These are phyloP conservation scores for Carterocephalus palaemon DNA, from an alignment of 2,888 invertebrate species.

Conservation along the genomic window DNA sequence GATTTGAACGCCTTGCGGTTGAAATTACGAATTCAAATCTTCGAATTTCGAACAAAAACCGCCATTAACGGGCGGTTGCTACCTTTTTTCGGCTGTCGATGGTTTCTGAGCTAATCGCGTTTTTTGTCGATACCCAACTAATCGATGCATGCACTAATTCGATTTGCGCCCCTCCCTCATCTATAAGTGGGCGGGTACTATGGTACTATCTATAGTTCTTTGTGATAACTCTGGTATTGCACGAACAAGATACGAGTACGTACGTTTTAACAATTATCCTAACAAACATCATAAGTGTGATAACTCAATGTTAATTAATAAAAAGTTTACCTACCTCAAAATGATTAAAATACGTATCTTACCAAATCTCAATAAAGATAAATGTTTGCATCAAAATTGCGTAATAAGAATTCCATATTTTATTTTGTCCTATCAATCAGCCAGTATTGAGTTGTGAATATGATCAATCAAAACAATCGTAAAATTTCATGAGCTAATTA, in stretches of 20 bases:
- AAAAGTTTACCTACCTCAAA: no score
- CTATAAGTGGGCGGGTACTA: slow-evolving; percentile 69
- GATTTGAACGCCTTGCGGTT: slow-evolving; percentile 77
- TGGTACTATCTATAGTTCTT: slow-evolving; percentile 69
- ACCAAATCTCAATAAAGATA: no score
- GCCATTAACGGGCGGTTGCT: slow-evolving; percentile 72
- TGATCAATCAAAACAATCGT: no score
- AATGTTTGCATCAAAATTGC: no score
- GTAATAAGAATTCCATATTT: no score
- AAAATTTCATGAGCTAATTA: no score
- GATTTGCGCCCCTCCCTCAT: slow-evolving; percentile 72
- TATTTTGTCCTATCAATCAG: no score
- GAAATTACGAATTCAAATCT: slow-evolving; percentile 78
- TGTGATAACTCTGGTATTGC: slow-evolving; percentile 47
- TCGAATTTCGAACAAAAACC: slow-evolving; percentile 76
- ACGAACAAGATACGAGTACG: slow-evolving; percentile 22
- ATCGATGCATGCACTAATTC: slow-evolving; percentile 77
- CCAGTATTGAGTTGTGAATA: no score
- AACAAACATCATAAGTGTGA: background rate
- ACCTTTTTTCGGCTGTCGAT: slow-evolving; percentile 74
- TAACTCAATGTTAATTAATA: no score
- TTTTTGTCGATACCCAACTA: slow-evolving; percentile 73
- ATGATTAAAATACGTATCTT: no score
- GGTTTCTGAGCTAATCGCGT: slow-evolving; percentile 75
- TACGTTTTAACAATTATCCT: no score